These are phyloP conservation scores for Pogonus chalceus DNA, from an alignment of 1,140 invertebrate species.

Conservation along the genomic window DNA sequence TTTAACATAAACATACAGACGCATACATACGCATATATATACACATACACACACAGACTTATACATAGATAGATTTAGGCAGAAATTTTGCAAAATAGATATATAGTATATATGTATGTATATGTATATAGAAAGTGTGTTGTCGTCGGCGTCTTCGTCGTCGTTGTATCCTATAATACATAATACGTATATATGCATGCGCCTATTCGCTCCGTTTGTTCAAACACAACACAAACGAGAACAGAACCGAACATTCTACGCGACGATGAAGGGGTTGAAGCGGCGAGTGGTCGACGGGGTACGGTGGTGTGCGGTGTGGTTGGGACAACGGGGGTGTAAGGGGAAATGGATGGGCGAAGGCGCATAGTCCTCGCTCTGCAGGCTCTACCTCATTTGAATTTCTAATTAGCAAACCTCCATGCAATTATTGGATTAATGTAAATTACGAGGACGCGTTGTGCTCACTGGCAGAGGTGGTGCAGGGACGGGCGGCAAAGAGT, in stretches of 20 bases:
- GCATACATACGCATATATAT: slow-evolving; percentile 1
- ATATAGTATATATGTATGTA: no score
- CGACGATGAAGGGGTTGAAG: no score
- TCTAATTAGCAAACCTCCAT: slow-evolving; percentile 84
- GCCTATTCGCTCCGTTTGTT: neutral
- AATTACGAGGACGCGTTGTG: slow-evolving; percentile 67
- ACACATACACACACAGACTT: neutral
- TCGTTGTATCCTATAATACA: neutral
- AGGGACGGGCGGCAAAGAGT: slow-evolving; percentile 28
- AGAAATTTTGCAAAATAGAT: no score
- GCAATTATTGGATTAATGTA: slow-evolving; percentile 91
- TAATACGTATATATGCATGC: neutral
- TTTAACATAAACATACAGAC: neutral
- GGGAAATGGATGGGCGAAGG: neutral
- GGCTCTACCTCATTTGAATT: slow-evolving; percentile 80
- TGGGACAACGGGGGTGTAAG: neutral
- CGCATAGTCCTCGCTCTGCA: slow-evolving; percentile 8
- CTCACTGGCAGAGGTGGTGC: slow-evolving; percentile 28
- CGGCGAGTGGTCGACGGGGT: neutral
- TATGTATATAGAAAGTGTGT: no score
- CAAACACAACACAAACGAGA: slow-evolving; percentile 3
- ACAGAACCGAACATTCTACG: no score
- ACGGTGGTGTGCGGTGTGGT: neutral
- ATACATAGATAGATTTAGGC: neutral
- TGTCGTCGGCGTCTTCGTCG: neutral